Evolutionary conservation across 2,113 vertebrate species (phyloP), one percentile per base, ranked within the genome.

Genomic region (Donacobius atricapilla): DNA sequence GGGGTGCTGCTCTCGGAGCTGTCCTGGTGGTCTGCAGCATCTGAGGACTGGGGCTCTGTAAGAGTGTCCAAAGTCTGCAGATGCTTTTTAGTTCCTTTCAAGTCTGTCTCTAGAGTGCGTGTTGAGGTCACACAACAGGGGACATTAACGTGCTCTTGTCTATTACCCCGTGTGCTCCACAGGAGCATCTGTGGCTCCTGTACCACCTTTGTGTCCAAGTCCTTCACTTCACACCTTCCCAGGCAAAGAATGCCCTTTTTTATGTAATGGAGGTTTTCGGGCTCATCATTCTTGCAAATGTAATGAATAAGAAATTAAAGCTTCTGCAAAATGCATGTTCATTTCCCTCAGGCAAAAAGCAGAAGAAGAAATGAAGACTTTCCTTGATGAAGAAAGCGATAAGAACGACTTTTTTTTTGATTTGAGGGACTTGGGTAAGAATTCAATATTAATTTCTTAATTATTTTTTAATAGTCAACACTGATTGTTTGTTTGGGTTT

Each of bases 331-430:
- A 80, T 2, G 3, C 8, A 3, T 33, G 30, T 58, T 94, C n/a
- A 19, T 96, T 93, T 93, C 51, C 97, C 98, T 93, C 96, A 99
- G 99, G 87, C 96, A 95, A 92, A 98, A 98, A 93, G 85, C 98
- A 77, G 99, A 99, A 90, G 97, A 93, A 70, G 98, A 99, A 77
- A 83, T 99, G 68, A 96, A 97, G 71, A 92, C 54, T 63, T 98
- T 98, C 95, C 96, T 99, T 81, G 96, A 95, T 83, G 97, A 98
- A 89, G 93, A 89, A 77, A 95, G 94, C 89, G 61, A 94, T 68
- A 96, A 98, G 73, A 92, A 80, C 63, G 82, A 93, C 56, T 97
- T 94, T 70, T 96, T 98, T 95, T 83, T 61, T 40, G 77, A 98
- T 65, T 84, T 98, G 90, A 95, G 19, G 48, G 63, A 97, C 64